Percentiles rank a stretch among this genome's conserved stretches.
These are phyloP conservation scores for Muricea muricata DNA, from an alignment of 92 coral and sea anemone genomes.

Conservation along the genomic window DNA sequence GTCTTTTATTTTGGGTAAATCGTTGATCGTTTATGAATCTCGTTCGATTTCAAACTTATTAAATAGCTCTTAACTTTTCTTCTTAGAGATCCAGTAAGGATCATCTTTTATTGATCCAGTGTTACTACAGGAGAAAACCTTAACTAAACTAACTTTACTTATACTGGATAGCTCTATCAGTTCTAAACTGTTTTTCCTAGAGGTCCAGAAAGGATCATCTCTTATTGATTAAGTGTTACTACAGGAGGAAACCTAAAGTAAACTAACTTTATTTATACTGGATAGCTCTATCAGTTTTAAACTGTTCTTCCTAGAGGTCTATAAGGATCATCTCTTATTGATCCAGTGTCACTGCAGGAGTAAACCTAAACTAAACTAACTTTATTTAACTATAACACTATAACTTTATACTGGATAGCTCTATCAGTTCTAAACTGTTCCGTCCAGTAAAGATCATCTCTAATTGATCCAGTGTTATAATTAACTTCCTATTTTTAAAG, in stretches of 20 bases:
- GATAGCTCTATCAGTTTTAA: background rate
- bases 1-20: too few species aligned
- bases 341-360: background rate
- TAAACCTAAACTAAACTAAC: conserved; percentile 5
- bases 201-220: background rate
- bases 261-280: background rate
- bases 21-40: too few species aligned
- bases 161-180: background rate
- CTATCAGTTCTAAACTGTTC: too few species aligned
- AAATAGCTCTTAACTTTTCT: too few species aligned
- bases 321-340: background rate
- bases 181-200: background rate
- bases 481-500: too few species aligned
- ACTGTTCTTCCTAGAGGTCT: too few species aligned
- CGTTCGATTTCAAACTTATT: too few species aligned
- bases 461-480: too few species aligned
- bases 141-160: background rate
- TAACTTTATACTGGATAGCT: background rate
- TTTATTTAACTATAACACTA: background rate
- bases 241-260: background rate
- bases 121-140: background rate
- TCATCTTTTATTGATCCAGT: too few species aligned
- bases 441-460: too few species aligned
- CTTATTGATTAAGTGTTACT: background rate
- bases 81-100: too few species aligned